phyloP scores from a whole-genome alignment of 2,888 invertebrate genomes.

The Coronaproctus castanopsis region DNA sequence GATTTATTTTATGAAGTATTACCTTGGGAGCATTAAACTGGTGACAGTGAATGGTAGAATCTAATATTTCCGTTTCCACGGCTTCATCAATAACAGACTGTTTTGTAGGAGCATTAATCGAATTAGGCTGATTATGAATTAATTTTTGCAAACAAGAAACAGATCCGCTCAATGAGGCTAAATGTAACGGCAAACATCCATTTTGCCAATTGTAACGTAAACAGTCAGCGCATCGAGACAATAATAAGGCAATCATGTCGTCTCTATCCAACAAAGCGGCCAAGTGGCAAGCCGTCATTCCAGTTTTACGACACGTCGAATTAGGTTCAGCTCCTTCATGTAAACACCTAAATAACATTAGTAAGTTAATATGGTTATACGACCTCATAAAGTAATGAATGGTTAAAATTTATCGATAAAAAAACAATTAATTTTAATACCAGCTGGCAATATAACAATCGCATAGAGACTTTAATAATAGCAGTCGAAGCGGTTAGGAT shows the following conservation, averaged over 20 bases:
- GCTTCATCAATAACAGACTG: not conserved
- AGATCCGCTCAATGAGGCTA: constrained; percentile 32
- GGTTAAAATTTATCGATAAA: no score
- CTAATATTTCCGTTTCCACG: not conserved
- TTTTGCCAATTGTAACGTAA: constrained; percentile 26
- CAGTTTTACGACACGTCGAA: constrained; percentile 30
- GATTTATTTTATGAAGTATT: no score
- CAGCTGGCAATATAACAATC: no score
- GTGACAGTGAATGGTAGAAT: not conserved
- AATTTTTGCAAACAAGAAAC: constrained; percentile 18
- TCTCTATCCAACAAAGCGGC: constrained; percentile 26
- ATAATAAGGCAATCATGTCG: constrained; percentile 27
- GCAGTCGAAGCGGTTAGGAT: no score
- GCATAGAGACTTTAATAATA: no score
- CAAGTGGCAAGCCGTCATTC: constrained; percentile 31
- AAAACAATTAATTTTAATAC: no score
- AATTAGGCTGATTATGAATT: constrained; percentile 1
- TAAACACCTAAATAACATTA: constrained; percentile 29
- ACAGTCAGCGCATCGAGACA: constrained; percentile 30
- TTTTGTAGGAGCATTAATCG: constrained; percentile 3
- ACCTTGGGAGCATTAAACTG: no score
- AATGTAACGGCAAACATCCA: constrained; percentile 31
- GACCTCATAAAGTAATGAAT: no score
- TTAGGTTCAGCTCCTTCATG: constrained; percentile 32
- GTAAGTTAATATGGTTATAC: no score